Evolutionary conservation across 1,140 invertebrate genomes (phyloP), one percentile per base, ranked within the genome.

Genomic region (Mya arenaria): DNA sequence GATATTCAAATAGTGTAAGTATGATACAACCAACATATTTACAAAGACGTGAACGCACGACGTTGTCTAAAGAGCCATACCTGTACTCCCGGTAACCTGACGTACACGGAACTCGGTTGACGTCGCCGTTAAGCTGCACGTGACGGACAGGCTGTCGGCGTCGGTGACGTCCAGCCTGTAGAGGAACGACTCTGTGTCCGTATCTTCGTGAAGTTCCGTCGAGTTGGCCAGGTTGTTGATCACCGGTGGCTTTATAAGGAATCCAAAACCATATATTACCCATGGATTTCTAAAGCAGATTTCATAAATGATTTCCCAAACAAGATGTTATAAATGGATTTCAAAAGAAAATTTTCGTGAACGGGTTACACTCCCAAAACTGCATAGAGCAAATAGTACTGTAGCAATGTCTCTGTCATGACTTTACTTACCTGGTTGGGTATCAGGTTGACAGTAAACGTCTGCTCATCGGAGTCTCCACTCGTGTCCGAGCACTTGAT

Each of bases 191-290:
- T 55, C 68, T 3, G 48, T 34, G 15, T 23, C 6, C 8, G 68
- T 52, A 15, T 32, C 68, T 32, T 71, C 68, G 25, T 2, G 10
- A 2, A 71, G 6, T 6, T 17, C 55, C 13, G 69, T 72, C 5
- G 69, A 56, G 23, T 72, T 72, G 17, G 69, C 44, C 34, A 72
- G 28, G 55, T 72, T 72, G 52, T 58, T 32, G 25, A 72, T 72
- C 15, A 72, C 36, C 37, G 69, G 69, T 8, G 34, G 44, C 69
- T 72, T 62, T 52, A 52, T n/a, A 3, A 17, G 25, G 48, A 52
- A 52, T n/a, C 25, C 25, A n/a, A 23, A 23, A 10, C 10, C 48
- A 52, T 17, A 10, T 3, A 52, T n/a, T n/a, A n/a, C n/a, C n/a
- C n/a, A n/a, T n/a, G n/a, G n/a, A n/a, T n/a, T n/a, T n/a, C n/a